These are phyloP conservation scores for Pteromalus puparum DNA, from an alignment of 1,140 invertebrate genomes.

Conservation along the genomic window DNA sequence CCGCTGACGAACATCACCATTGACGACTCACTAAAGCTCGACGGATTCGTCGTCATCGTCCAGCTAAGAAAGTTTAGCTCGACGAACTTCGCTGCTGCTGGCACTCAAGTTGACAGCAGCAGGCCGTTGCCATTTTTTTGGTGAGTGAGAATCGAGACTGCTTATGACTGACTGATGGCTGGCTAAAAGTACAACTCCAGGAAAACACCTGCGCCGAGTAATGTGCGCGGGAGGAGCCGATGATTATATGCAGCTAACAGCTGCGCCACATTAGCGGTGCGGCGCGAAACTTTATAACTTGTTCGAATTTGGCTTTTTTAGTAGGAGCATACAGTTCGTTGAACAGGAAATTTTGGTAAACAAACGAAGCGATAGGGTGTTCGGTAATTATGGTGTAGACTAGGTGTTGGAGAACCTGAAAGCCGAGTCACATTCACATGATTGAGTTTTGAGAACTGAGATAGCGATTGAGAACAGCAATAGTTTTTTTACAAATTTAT, in stretches of 20 bases:
- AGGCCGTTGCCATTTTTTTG: constrained; percentile 61
- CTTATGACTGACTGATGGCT: neutral
- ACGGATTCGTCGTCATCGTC: neutral
- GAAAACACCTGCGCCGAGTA: constrained; percentile 17
- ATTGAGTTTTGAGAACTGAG: no score
- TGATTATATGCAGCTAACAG: neutral
- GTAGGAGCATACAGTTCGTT: no score
- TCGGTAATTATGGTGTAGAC: no score
- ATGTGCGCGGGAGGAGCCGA: constrained; percentile 2
- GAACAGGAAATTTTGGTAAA: neutral
- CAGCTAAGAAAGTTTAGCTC: neutral
- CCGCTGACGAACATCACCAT: neutral
- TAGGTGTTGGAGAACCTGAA: no score
- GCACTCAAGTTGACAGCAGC: constrained; percentile 49
- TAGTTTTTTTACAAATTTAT: no score
- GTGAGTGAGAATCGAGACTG: neutral
- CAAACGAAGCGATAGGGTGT: neutral
- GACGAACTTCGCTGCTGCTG: neutral
- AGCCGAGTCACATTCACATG: no score
- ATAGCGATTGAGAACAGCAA: no score
- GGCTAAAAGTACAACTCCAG: neutral
- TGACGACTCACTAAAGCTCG: neutral
- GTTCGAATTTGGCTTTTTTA: neutral
- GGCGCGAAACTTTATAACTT: neutral
- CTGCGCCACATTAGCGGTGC: neutral